Base-by-base conservation (phyloP, 2,888 invertebrate species). In the Drosophila kanekoi region DNA sequence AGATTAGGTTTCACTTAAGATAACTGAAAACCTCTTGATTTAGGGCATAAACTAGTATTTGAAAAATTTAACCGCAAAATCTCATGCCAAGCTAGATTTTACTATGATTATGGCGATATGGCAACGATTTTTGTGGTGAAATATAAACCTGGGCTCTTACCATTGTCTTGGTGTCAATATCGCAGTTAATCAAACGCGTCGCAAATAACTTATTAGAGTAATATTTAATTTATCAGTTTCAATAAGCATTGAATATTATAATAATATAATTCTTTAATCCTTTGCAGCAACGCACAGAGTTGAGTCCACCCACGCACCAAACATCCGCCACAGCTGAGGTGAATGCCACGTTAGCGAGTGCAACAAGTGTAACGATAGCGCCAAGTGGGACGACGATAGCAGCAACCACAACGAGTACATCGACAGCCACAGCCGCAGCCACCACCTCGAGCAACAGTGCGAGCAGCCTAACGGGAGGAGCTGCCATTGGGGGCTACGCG, bases 241-340 rank as follows among this genome's bases (percentile, higher is more conserved):
- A 23, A 5, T 23, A 23, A 23, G 1, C 5, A 23, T 13, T 13
- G 0, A n/a, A 11, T 32, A 40, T 48, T 8, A 0, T 45, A 52
- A 65, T 18, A 10, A n/a, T 18, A 8, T 4, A 1, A 23, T 20
- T 61, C 8, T 44, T 45, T 74, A 52, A 56, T 43, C 16, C 41
- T 33, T 68, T 91, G 20, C 74, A 92, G 92, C 92, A 92, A 91
- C 92, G 92, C 81, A 92, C 92, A 9, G 92, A 91, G 67, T 68
- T 91, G 49, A 91, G 90, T 78, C 92, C 91, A 37, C 91, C 92
- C 69, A 87, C 89, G 62, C 91, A 92, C 81, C 91, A 91, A 67
- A 73, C 91, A 60, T 80, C 85, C 53, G 83, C 75, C 58, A 90
- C 82, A 48, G 80, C 87, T 35, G 92, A 91, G 58, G 80, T 88